These are phyloP conservation scores for Andinoacara biseriatus DNA, from an alignment of 2,113 vertebrate species.

Conservation along the genomic window DNA sequence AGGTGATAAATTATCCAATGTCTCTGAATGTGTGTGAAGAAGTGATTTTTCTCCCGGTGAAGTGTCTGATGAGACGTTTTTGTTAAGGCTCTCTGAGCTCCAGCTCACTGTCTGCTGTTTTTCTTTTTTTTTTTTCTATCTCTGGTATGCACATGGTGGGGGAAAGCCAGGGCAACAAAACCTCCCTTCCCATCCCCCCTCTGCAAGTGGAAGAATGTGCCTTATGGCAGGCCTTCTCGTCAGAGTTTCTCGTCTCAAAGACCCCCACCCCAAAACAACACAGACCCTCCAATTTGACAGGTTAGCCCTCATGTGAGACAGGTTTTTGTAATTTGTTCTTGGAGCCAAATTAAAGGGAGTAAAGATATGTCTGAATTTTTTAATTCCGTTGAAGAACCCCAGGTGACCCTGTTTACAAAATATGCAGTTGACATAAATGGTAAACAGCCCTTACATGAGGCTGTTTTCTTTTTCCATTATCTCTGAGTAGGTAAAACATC, in stretches of 20 bases:
- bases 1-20: conserved; percentile 11
- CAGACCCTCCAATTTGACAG: not conserved
- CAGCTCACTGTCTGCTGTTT: conserved; percentile 32
- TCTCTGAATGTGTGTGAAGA: not conserved
- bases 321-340: not conserved
- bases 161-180: conserved; percentile 61
- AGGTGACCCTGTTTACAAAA: too few species aligned
- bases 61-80: conserved; percentile 20
- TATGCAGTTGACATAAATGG: too few species aligned
- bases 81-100: conserved; percentile 36
- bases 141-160: conserved; percentile 75
- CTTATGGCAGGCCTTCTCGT: conserved; percentile 58
- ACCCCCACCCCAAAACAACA: conserved; percentile 51
- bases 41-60: conserved; percentile 12
- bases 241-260: conserved; percentile 36
- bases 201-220: conserved; percentile 75
- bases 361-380: not conserved
- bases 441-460: not conserved
- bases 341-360: not conserved
- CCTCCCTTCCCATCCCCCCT: conserved; percentile 66
- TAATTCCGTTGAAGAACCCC: too few species aligned
- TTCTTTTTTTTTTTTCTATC: conserved; percentile 30
- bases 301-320: not conserved
- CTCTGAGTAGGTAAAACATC: not conserved
- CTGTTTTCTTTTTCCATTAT: not conserved